Evolutionary conservation across 2,797 vertebrate species (phyloP).

Genomic region (Rhynchotus rufescens): DNA sequence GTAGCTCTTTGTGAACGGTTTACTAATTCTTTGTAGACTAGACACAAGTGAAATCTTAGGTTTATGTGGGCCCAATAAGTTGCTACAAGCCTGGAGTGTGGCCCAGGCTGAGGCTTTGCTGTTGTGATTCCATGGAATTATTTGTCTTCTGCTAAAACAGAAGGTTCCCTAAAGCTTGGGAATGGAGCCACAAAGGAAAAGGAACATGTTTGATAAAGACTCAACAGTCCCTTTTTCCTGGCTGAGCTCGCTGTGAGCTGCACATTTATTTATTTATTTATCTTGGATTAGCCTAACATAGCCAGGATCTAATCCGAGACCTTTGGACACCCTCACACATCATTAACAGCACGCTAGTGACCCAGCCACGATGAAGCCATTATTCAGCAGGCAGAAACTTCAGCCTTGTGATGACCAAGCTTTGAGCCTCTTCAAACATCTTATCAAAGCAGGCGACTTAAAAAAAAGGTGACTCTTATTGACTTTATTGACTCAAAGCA

Average conservation of each 20-base stretch:
- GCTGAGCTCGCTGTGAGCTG: not conserved
- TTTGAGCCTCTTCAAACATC: not conserved
- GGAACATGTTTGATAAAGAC: not conserved
- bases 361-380: not conserved
- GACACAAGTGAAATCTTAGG: not conserved
- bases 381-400: not conserved
- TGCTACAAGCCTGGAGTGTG: not conserved
- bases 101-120: conserved; percentile 6
- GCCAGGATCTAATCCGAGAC: not conserved
- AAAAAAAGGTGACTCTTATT: too few relatives aligned
- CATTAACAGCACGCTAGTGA: not conserved
- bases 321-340: not conserved
- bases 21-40: conserved; percentile 12
- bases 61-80: conserved; percentile 4
- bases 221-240: not conserved
- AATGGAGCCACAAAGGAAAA: not conserved
- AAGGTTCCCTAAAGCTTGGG: not conserved
- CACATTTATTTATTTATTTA: not conserved
- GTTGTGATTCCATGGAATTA: not conserved
- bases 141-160: conserved; percentile 6
- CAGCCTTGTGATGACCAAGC: not conserved
- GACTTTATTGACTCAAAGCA: too few relatives aligned
- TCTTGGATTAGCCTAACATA: not conserved
- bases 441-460: not conserved
- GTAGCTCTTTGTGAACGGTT: not conserved